A percentile compares a stretch with the other conserved stretches of the same genome.
phyloP scores from a whole-genome alignment of 2,797 vertebrate genomes.

The Poeciliopsis presidionis region DNA sequence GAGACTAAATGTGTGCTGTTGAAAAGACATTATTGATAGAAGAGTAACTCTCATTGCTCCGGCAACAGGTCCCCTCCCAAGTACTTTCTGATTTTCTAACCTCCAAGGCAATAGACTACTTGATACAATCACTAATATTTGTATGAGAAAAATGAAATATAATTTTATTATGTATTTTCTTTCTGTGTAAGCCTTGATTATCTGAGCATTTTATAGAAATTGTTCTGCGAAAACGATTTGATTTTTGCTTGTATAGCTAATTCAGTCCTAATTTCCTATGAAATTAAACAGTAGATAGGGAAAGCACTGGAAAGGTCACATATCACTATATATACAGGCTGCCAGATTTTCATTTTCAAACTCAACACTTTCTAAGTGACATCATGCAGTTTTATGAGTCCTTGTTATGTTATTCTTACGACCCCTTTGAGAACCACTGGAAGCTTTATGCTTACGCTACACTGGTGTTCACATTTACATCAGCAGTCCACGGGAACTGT shows the following conservation, averaged over 20 bases:
- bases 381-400: conserved; percentile 15
- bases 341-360: conserved; percentile 18
- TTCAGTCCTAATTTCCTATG: not conserved
- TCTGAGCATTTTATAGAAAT: not conserved
- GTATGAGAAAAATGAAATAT: not conserved
- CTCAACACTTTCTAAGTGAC: conserved; percentile 13
- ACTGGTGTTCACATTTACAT: conserved; percentile 5
- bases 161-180: not conserved
- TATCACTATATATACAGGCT: not conserved
- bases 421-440: conserved; percentile 15
- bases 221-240: not conserved
- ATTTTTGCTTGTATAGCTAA: not conserved
- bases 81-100: not conserved
- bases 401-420: conserved; percentile 4
- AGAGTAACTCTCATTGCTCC: not conserved
- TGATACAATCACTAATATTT: not conserved
- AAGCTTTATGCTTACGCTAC: conserved; percentile 5
- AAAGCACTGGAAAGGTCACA: not conserved
- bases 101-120: not conserved
- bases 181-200: not conserved
- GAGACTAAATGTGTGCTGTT: not conserved
- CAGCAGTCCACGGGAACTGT: conserved; percentile 1
- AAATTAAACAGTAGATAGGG: not conserved
- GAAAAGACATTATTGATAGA: not conserved
- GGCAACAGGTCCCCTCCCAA: not conserved